These are phyloP conservation scores for Suncus etruscus DNA, from an alignment of 2,113 vertebrate genomes.

Conservation along the genomic window DNA sequence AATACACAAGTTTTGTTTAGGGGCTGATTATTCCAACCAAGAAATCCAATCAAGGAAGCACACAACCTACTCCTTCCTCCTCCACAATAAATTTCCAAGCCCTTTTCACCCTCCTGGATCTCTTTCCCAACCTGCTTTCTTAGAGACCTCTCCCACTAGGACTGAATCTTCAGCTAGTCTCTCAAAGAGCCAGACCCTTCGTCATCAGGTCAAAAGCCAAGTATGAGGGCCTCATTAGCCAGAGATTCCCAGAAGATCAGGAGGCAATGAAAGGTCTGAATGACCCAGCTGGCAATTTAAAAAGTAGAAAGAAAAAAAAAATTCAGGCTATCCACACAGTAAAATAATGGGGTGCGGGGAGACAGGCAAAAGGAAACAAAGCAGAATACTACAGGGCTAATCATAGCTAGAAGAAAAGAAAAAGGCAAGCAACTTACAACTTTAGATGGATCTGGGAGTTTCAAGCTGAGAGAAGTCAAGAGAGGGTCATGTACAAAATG, in stretches of 20 bases:
- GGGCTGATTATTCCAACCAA: background rate
- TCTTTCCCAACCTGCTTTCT: background rate
- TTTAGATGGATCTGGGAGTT: no score
- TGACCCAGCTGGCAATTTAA: conserved; percentile 14
- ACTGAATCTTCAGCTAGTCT: background rate
- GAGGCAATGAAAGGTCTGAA: background rate
- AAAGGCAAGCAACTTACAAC: no score
- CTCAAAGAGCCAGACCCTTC: background rate
- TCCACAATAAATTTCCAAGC: background rate
- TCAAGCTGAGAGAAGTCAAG: no score
- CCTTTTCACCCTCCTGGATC: background rate
- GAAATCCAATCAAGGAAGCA: conserved; percentile 11
- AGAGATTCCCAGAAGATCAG: conserved; percentile 33
- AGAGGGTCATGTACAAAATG: no score
- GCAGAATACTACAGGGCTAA: background rate
- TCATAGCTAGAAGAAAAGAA: background rate
- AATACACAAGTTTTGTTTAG: background rate
- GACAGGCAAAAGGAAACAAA: conserved; percentile 37
- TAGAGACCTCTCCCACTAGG: background rate
- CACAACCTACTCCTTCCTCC: background rate
- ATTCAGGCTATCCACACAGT: background rate
- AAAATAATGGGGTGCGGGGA: background rate
- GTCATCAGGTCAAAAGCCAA: conserved; percentile 21
- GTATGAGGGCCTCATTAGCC: background rate
- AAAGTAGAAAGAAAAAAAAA: background rate